phyloP scores from a whole-genome alignment of 2,113 vertebrate species.

The Phylloscopus trochilus region DNA sequence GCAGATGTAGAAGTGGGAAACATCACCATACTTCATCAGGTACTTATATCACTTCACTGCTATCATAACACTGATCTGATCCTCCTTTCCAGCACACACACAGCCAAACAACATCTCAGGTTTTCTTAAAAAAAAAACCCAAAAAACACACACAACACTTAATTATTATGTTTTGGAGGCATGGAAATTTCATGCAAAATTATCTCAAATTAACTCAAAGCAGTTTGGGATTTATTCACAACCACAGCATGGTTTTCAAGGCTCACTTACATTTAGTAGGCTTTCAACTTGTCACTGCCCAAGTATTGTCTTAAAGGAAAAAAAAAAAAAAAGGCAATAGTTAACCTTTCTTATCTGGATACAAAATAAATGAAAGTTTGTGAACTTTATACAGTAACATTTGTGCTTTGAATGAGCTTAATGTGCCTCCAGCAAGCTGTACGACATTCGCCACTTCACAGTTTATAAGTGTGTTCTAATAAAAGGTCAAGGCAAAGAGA shows the following conservation, averaged over 20 bases:
- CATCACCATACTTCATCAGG: background rate
- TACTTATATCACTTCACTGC: background rate
- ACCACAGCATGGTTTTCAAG: background rate
- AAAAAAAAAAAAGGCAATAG: background rate
- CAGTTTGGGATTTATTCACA: background rate
- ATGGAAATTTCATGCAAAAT: background rate
- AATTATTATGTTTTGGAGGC: background rate
- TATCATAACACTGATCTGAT: background rate
- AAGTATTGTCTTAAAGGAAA: background rate
- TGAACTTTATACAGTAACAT: slow-evolving; percentile 51
- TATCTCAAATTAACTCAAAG: background rate
- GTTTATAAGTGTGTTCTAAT: slow-evolving; percentile 57
- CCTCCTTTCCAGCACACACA: background rate
- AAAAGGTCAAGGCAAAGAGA: slow-evolving; percentile 67
- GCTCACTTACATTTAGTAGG: background rate
- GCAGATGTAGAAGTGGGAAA: background rate
- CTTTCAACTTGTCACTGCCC: slow-evolving; percentile 49
- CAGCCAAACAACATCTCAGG: background rate
- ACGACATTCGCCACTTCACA: slow-evolving; percentile 46
- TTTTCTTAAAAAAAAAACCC: background rate
- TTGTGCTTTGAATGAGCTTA: slow-evolving; percentile 30
- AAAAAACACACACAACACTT: no score
- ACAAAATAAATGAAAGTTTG: slow-evolving; percentile 58
- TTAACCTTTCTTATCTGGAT: slow-evolving; percentile 64
- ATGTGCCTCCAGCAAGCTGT: slow-evolving; percentile 46